A percentile compares a stretch with the other conserved stretches of the same genome.
Evolutionary conservation across 2,888 invertebrate species (phyloP).

Genomic region (Blomia tropicalis): DNA sequence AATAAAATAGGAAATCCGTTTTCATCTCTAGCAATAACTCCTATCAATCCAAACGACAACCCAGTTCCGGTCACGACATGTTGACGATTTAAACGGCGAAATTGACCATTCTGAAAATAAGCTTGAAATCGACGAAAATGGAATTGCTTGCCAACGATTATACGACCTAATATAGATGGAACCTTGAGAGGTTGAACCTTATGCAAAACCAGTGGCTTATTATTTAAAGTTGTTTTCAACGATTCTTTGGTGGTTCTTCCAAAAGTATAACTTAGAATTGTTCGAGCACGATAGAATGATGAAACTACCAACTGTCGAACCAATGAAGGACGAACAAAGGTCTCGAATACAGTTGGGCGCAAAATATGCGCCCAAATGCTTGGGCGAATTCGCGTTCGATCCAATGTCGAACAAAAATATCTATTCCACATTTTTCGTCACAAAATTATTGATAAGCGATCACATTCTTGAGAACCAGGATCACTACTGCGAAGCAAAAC

Average conservation of each 20-base stretch:
- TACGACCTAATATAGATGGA: not conserved
- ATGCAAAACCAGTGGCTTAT: not conserved
- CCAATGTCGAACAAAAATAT: not conserved
- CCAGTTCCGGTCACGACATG: constrained; percentile 11
- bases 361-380: not conserved
- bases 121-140: not conserved
- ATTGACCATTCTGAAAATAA: not conserved
- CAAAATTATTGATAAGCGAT: no score
- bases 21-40: constrained; percentile 4
- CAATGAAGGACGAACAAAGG: not conserved
- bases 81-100: not conserved
- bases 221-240: not conserved
- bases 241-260: not conserved
- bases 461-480: no score
- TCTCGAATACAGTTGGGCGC: not conserved
- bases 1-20: constrained; percentile 3
- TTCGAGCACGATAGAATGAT: not conserved
- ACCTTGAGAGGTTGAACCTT: not conserved
- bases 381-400: not conserved
- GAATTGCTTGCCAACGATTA: constrained; percentile 7
- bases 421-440: not conserved
- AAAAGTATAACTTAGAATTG: not conserved
- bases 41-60: constrained; percentile 16
- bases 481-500: no score
- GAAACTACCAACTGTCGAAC: not conserved